These are phyloP conservation scores for Paratrypauchen microcephalus DNA, from an alignment of 2,797 vertebrate species.

Conservation along the genomic window DNA sequence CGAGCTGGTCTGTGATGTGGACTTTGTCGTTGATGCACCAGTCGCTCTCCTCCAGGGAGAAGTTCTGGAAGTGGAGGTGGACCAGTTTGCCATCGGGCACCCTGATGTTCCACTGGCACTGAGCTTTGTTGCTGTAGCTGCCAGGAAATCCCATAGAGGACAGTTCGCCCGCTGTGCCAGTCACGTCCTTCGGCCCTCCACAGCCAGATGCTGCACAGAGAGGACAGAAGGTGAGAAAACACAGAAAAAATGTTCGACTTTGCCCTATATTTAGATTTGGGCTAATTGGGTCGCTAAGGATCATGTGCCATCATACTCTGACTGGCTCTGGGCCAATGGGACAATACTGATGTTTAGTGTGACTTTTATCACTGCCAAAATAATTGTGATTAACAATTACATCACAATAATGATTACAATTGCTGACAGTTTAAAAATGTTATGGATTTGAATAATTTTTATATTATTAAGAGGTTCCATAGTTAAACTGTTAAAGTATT, in stretches of 20 bases:
- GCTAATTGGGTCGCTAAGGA: slow-evolving; percentile 20
- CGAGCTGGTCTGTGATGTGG: slow-evolving; percentile 62
- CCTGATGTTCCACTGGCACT: slow-evolving; percentile 76
- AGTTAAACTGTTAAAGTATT: too few species aligned
- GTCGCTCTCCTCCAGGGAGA: slow-evolving; percentile 78
- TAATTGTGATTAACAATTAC: too few species aligned
- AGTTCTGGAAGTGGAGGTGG: slow-evolving; percentile 71
- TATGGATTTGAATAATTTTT: too few species aligned
- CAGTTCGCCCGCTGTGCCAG: slow-evolving; percentile 59
- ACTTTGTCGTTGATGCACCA: slow-evolving; percentile 77
- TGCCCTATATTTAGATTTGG: slow-evolving; percentile 10
- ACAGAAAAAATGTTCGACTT: neutral
- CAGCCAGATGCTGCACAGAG: slow-evolving; percentile 72
- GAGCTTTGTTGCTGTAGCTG: slow-evolving; percentile 71
- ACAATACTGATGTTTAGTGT: too few species aligned
- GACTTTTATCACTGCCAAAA: too few species aligned
- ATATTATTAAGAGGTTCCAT: too few species aligned
- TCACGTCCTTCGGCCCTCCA: slow-evolving; percentile 70
- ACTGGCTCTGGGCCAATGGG: too few species aligned
- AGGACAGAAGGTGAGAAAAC: slow-evolving; percentile 31
- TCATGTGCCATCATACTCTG: slow-evolving; percentile 58
- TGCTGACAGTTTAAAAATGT: too few species aligned
- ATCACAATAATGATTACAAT: too few species aligned
- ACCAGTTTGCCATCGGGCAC: slow-evolving; percentile 71
- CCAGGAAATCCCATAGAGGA: slow-evolving; percentile 73